Evolutionary conservation across 2,113 vertebrate species (phyloP).

Genomic region (Lepisosteus oculatus): DNA sequence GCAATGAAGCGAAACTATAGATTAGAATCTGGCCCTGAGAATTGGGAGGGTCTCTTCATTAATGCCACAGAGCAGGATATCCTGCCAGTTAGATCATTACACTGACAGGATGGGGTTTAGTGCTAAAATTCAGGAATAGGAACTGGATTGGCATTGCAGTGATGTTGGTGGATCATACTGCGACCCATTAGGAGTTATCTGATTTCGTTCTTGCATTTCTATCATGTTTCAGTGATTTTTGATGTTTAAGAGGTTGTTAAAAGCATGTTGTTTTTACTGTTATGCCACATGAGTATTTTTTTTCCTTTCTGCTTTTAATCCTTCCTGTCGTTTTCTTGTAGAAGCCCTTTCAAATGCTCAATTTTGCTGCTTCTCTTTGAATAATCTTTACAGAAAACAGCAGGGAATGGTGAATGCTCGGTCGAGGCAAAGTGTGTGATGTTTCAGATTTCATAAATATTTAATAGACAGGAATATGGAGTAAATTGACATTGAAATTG

Average conservation of each 20-base stretch:
- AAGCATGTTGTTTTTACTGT: neutral
- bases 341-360: constrained; percentile 50
- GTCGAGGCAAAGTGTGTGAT: constrained; percentile 39
- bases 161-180: too few relatives aligned
- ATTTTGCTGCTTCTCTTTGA: constrained; percentile 41
- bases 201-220: neutral
- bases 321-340: constrained; percentile 35
- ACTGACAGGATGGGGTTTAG: neutral
- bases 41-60: neutral
- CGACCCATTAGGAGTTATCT: neutral
- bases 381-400: constrained; percentile 47
- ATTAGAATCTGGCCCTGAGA: neutral
- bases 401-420: constrained; percentile 51
- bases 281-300: neutral
- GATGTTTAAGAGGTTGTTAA: neutral
- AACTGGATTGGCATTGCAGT: neutral
- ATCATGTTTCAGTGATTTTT: neutral
- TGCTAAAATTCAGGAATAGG: neutral
- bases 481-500: constrained; percentile 64
- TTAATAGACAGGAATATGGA: constrained; percentile 54
- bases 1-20: neutral
- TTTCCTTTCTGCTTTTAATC: constrained; percentile 40
- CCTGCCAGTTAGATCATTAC: neutral
- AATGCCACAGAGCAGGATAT: neutral
- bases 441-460: constrained; percentile 60